Base-by-base conservation (phyloP, 2,888 invertebrate species). In the Acanthosepion pharaonis region DNA sequence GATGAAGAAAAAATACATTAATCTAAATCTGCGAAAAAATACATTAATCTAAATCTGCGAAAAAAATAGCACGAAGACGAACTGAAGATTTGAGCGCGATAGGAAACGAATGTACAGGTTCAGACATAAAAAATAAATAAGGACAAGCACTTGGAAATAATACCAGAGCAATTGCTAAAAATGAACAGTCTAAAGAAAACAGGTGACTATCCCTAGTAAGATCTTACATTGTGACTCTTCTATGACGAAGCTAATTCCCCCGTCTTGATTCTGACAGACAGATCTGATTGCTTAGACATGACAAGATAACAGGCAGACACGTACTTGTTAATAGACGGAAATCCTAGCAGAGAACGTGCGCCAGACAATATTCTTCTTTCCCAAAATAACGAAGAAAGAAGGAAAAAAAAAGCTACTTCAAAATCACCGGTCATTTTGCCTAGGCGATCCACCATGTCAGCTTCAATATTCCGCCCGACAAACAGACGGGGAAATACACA, bases 291-390 rank as follows among this genome's bases (percentile, higher is more conserved):
- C 78, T 33, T 18, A n/a, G 78, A 78, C 78, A 78, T 15, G 78
- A 78, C 78, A 78, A 78, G 78, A 78, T 78, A 78, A 78, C n/a
- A 78, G 78, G n/a, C 78, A n/a, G 78, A 33, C 78, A 78, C 78
- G 78, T 11, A 78, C 33, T 78, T 78, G 78, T n/a, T n/a, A 78
- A 78, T 11, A 78, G 78, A 78, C 78, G 78, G 78, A 78, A 78
- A 78, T 78, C 78, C 78, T 78, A 15, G 78, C 78, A 78, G 33
- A 78, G 18, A 78, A 15, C 20, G 78, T 15, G 78, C 78, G 78
- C 78, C 78, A 33, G n/a, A n/a, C 33, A n/a, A 33, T 78, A n/a
- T 9, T 33, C 15, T n/a, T 33, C 78, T 23, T 78, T 33, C n/a
- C 11, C 0, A 78, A 78, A 78, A 11, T 15, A 78, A 78, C n/a